Evolutionary conservation across 2,113 vertebrate species (phyloP).

Genomic region (Toxotes chatareus): DNA sequence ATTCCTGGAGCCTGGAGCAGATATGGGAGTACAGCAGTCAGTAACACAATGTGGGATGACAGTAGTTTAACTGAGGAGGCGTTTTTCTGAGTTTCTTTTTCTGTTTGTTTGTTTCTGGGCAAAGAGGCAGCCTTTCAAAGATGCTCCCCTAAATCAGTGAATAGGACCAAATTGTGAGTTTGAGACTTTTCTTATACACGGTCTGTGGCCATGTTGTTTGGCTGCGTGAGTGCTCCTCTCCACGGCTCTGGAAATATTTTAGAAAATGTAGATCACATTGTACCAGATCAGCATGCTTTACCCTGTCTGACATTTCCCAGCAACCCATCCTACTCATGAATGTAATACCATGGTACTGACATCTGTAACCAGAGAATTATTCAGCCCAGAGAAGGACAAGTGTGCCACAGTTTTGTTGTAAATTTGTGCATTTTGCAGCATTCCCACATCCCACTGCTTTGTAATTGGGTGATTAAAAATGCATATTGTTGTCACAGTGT

Average conservation of each 20-base stretch:
- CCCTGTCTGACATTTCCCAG: slow-evolving; percentile 22
- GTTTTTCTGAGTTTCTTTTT: slow-evolving; percentile 11
- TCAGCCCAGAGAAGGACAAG: slow-evolving; percentile 27
- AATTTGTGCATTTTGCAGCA: slow-evolving; percentile 55
- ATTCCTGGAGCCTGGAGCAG: slow-evolving; percentile 63
- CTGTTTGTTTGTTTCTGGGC: slow-evolving; percentile 17
- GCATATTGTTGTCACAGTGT: slow-evolving; percentile 72
- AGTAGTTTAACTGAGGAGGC: slow-evolving; percentile 41
- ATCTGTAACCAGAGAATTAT: slow-evolving; percentile 44
- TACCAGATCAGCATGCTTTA: slow-evolving; percentile 23
- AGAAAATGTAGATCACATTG: slow-evolving; percentile 32
- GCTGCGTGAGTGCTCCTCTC: not conserved
- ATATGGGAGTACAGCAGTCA: slow-evolving; percentile 52
- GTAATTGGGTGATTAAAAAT: slow-evolving; percentile 77
- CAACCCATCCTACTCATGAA: slow-evolving; percentile 3
- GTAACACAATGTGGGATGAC: slow-evolving; percentile 47
- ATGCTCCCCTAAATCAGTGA: not conserved
- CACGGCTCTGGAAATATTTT: slow-evolving; percentile 6
- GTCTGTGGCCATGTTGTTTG: not conserved
- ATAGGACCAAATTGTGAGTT: slow-evolving; percentile 34
- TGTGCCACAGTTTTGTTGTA: slow-evolving; percentile 53
- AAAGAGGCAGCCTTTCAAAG: slow-evolving; percentile 19
- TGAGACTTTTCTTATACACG: not conserved
- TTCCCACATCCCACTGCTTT: slow-evolving; percentile 46
- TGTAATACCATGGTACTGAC: slow-evolving; percentile 19